Evolutionary conservation across 2,888 invertebrate species (phyloP).

Genomic region (Polia nebulosa): DNA sequence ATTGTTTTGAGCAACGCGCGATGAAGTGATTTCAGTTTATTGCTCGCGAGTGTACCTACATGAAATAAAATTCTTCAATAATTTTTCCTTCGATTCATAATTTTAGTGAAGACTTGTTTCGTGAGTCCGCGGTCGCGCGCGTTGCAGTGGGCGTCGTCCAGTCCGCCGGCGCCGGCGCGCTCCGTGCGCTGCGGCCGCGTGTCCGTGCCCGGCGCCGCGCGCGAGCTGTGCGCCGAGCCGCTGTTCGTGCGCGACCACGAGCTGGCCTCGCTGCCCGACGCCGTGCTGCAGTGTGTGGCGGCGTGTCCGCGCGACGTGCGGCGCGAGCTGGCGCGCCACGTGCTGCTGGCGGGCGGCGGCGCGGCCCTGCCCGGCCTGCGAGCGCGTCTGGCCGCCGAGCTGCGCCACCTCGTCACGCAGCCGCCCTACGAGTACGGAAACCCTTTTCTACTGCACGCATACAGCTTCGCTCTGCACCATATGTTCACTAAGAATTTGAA

Average conservation of each 20-base stretch:
- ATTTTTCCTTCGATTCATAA: neutral
- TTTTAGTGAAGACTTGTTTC: slow-evolving; percentile 95
- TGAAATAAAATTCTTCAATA: too few species aligned
- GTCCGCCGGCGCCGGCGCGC: slow-evolving; percentile 37
- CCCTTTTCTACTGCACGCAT: neutral
- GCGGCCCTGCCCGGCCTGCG: slow-evolving; percentile 96
- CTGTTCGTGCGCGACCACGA: slow-evolving; percentile 95
- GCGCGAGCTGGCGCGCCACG: slow-evolving; percentile 94
- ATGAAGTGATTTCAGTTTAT: too few species aligned
- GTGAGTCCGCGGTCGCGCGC: slow-evolving; percentile 95
- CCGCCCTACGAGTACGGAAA: slow-evolving; percentile 79
- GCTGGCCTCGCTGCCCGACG: slow-evolving; percentile 93
- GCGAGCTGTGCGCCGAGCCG: slow-evolving; percentile 96
- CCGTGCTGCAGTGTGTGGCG: slow-evolving; percentile 91
- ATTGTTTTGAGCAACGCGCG: too few species aligned
- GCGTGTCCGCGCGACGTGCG: slow-evolving; percentile 90
- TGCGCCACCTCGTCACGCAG: slow-evolving; percentile 93
- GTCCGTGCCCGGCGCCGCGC: slow-evolving; percentile 92
- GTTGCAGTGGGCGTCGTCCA: slow-evolving; percentile 74
- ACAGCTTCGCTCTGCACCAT: too few species aligned
- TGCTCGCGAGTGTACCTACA: too few species aligned
- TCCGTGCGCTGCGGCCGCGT: slow-evolving; percentile 81
- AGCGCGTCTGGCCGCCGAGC: slow-evolving; percentile 95
- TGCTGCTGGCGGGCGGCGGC: slow-evolving; percentile 97
- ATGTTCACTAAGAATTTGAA: neutral